Evolutionary conservation across 2,888 invertebrate species (phyloP).

Genomic region (Cyrtodaria siliqua): DNA sequence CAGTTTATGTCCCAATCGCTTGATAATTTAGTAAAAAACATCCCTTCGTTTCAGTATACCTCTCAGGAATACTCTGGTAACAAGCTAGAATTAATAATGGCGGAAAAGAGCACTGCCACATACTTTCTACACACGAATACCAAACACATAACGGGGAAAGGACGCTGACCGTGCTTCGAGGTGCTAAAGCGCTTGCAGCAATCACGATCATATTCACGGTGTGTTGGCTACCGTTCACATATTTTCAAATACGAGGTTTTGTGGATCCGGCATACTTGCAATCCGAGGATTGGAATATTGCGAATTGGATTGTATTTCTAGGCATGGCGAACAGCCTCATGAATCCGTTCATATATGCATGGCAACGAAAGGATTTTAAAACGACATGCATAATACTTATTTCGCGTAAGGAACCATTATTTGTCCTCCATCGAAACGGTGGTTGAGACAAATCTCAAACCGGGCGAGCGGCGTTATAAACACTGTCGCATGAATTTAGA

Average conservation of each 20-base stretch:
- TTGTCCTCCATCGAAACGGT: neutral
- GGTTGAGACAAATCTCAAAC: too few relatives aligned
- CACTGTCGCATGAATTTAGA: too few relatives aligned
- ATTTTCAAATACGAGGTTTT: slow-evolving; percentile 57
- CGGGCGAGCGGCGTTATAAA: too few relatives aligned
- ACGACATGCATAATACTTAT: slow-evolving; percentile 39
- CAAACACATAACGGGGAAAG: neutral
- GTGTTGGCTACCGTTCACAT: slow-evolving; percentile 62
- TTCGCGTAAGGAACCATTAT: neutral
- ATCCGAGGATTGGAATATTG: slow-evolving; percentile 32
- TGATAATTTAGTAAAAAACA: too few relatives aligned
- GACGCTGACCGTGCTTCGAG: slow-evolving; percentile 37
- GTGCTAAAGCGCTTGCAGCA: slow-evolving; percentile 53
- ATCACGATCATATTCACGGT: slow-evolving; percentile 52
- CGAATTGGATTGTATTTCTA: slow-evolving; percentile 63
- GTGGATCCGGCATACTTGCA: slow-evolving; percentile 16
- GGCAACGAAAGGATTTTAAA: slow-evolving; percentile 64
- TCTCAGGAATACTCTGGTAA: too few relatives aligned
- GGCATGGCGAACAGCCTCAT: slow-evolving; percentile 60
- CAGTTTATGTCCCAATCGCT: too few relatives aligned
- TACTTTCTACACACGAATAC: neutral
- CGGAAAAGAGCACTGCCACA: neutral
- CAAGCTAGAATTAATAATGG: neutral
- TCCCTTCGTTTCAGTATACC: too few relatives aligned
- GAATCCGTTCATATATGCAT: slow-evolving; percentile 67